These are phyloP conservation scores for Plectus sambesii DNA, from an alignment of 1,140 invertebrate species.

Conservation along the genomic window DNA sequence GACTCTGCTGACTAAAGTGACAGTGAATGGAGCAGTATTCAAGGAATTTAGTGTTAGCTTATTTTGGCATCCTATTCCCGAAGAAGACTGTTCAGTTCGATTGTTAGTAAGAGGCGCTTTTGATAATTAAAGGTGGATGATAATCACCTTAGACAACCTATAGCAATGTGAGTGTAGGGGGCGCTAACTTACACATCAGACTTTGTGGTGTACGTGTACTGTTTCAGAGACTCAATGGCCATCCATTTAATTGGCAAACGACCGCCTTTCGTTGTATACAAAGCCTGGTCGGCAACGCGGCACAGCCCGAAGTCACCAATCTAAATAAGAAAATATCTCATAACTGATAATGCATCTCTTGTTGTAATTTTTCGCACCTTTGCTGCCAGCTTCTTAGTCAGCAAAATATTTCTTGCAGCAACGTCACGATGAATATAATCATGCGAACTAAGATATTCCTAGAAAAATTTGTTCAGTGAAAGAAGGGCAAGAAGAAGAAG, in stretches of 20 bases:
- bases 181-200: constrained; percentile 18
- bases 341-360: not conserved
- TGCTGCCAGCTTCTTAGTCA: constrained; percentile 12
- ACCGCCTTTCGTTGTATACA: constrained; percentile 19
- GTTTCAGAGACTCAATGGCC: constrained; percentile 14
- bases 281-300: constrained; percentile 11
- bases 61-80: no score
- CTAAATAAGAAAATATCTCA: constrained; percentile 6
- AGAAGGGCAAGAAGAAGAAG: no score
- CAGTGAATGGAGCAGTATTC: no score
- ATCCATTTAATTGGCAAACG: constrained; percentile 23
- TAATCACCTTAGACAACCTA: no score
- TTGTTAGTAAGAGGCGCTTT: no score
- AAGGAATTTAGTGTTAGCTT: no score
- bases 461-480: no score
- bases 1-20: no score
- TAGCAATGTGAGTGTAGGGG: no score
- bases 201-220: constrained; percentile 10
- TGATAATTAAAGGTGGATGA: no score
- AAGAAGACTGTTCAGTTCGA: no score
- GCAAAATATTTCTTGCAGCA: constrained; percentile 18
- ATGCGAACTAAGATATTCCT: constrained; percentile 12
- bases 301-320: constrained; percentile 19
- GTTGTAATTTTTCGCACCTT: no score
- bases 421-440: constrained; percentile 15